Evolutionary conservation across 2,888 invertebrate species (phyloP), one percentile per base, ranked within the genome.

Genomic region (Eupithecia vulgata): DNA sequence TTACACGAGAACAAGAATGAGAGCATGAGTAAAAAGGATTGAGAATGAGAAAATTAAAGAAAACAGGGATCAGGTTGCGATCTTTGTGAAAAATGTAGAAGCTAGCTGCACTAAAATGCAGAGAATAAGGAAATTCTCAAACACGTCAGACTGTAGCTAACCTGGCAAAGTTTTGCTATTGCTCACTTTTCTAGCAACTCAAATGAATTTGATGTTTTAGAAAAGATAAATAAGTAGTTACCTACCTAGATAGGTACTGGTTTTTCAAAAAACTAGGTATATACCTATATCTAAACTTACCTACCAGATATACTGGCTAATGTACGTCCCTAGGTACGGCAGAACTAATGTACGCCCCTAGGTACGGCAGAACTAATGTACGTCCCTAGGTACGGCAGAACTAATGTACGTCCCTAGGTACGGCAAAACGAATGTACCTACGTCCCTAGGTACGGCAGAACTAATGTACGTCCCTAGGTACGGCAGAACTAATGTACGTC

Each of bases 31-130:
- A 87, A 88, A 88, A 88, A 87, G 78, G 81, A 81, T 77, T 81
- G 83, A 79, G 84, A 88, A 89, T 88, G 89, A 85, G 88, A 86
- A 90, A 88, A 90, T 90, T 87, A 90, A 87, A 83, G 57, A 84
- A 76, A 77, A 80, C 78, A 79, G 80, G 83, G 83, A 88, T 88
- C 86, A 87, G 82, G 83, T 83, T 25, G 81, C 81, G 79, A 80
- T 84, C 82, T 83, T 81, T 78, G 68, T 65, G 61, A 48, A 67
- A 15, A 67, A 45, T 71, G 70, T 70, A 21, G 57, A 25, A 7
- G 48, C 21, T 52, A 17, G 30, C 45, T 67, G 48, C 67, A 45
- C 34, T 66, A 48, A 48, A 52, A 34, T 48, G 34, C 30, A 48
- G 30, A 34, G 34, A 57, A 57, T 57, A 25, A 57, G 13, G 57